Percentiles rank a stretch among this genome's conserved stretches.
Conservation (phyloP, 2,888 invertebrate genomes). For the Cremastinae sp. region DNA sequence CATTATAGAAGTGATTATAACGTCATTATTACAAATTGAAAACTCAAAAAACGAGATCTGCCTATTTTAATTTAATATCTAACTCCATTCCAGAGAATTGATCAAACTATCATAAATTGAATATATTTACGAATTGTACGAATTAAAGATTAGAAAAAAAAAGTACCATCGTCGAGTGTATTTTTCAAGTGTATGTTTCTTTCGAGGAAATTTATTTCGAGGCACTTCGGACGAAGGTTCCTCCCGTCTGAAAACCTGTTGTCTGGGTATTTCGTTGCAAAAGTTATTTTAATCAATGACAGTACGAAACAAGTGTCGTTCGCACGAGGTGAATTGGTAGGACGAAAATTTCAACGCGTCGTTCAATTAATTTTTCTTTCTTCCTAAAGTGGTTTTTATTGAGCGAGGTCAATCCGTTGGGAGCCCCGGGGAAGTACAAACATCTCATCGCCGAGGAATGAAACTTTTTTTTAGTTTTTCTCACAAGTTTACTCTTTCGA, state of each 20-base stretch:
- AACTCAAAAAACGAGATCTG: too few relatives aligned
- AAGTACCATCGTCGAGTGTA: too few relatives aligned
- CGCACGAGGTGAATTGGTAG: background rate
- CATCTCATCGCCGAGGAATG: slow-evolving; percentile 23
- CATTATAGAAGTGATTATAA: too few relatives aligned
- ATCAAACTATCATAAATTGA: too few relatives aligned
- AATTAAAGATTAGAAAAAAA: too few relatives aligned
- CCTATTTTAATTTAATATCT: too few relatives aligned
- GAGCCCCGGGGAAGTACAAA: slow-evolving; percentile 24
- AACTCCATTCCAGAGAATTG: too few relatives aligned
- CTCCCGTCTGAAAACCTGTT: background rate
- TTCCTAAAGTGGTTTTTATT: slow-evolving; percentile 56
- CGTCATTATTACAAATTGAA: too few relatives aligned
- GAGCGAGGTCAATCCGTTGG: slow-evolving; percentile 44
- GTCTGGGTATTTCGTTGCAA: background rate
- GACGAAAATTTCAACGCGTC: slow-evolving; percentile 2
- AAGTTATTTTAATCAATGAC: background rate
- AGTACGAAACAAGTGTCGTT: background rate
- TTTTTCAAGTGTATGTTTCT: too few relatives aligned
- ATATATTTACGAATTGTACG: too few relatives aligned
- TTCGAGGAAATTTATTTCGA: slow-evolving; percentile 1
- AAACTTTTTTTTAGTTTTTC: slow-evolving; percentile 16
- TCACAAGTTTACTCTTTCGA: slow-evolving; percentile 2
- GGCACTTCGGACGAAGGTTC: background rate
- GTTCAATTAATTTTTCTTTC: slow-evolving; percentile 27